phyloP scores from a whole-genome alignment of 2,888 invertebrate species.

The Trachelus tabidus region DNA sequence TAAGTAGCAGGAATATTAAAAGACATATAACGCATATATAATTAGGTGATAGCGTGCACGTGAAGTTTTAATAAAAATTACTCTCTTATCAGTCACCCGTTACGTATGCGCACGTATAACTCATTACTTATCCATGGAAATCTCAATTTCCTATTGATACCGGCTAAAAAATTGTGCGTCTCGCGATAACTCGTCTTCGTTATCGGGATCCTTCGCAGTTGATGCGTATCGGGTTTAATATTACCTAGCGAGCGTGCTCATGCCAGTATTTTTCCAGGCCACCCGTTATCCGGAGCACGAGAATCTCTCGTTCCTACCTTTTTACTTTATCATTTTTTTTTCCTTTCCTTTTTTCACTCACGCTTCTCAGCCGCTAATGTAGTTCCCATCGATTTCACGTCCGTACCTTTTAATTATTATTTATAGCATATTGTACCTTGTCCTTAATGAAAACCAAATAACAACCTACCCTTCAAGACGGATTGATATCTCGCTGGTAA shows the following conservation, averaged over 20 bases:
- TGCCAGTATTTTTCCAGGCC: slow-evolving; percentile 12
- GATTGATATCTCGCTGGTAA: not conserved
- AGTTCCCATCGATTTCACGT: slow-evolving; percentile 43
- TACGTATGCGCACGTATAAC: not conserved
- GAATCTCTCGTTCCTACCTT: slow-evolving; percentile 11
- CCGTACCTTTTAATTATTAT: slow-evolving; percentile 38
- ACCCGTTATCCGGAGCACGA: slow-evolving; percentile 20
- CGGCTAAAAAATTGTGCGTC: not conserved
- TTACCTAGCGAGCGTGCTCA: not conserved
- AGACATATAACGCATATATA: not conserved
- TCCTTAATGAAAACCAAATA: slow-evolving; percentile 31
- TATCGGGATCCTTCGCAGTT: not conserved
- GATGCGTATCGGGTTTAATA: not conserved
- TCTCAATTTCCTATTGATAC: not conserved
- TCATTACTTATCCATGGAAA: not conserved
- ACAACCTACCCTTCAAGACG: not conserved
- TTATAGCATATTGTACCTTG: slow-evolving; percentile 15
- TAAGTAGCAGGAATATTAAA: not conserved
- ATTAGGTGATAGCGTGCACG: no score
- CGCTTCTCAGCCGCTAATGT: slow-evolving; percentile 31
- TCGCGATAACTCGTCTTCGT: not conserved
- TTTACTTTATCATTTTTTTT: slow-evolving; percentile 20
- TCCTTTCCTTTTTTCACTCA: slow-evolving; percentile 1
- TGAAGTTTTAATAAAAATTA: not conserved
- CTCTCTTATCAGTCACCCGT: not conserved